Evolutionary conservation across 2,888 invertebrate species (phyloP).

Genomic region (Ochlodes sylvanus): DNA sequence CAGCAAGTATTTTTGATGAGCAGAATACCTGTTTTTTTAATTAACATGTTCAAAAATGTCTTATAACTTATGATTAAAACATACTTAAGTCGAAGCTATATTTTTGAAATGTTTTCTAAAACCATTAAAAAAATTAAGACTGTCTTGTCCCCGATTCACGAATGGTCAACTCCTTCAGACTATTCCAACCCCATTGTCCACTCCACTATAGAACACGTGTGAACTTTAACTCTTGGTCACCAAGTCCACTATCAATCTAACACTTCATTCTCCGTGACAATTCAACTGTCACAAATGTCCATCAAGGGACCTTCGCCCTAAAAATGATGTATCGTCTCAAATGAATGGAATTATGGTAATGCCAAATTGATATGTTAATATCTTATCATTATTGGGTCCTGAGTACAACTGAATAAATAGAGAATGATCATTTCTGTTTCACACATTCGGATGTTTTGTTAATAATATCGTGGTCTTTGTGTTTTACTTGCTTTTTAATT

Average conservation of each 20-base stretch:
- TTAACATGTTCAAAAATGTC: too few species aligned
- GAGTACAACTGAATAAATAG: slow-evolving; percentile 67
- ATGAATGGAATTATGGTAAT: slow-evolving; percentile 81
- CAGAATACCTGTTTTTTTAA: too few species aligned
- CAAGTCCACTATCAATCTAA: slow-evolving; percentile 53
- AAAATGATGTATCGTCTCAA: slow-evolving; percentile 69
- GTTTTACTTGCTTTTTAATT: slow-evolving; percentile 17
- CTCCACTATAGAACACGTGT: slow-evolving; percentile 73
- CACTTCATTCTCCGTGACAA: slow-evolving; percentile 67
- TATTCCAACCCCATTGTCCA: slow-evolving; percentile 53
- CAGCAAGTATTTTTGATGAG: too few species aligned
- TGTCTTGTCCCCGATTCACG: not conserved
- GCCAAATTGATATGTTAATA: slow-evolving; percentile 77
- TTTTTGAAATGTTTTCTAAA: too few species aligned
- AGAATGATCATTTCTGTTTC: slow-evolving; percentile 61
- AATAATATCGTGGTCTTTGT: slow-evolving; percentile 40
- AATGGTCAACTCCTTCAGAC: slow-evolving; percentile 32
- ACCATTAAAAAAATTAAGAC: not conserved
- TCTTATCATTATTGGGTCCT: slow-evolving; percentile 67
- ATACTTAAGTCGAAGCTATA: too few species aligned
- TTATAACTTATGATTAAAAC: too few species aligned
- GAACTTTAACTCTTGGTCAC: slow-evolving; percentile 67
- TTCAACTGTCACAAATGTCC: slow-evolving; percentile 81
- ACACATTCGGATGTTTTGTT: slow-evolving; percentile 53
- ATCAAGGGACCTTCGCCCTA: slow-evolving; percentile 59